Conservation (phyloP, 2,797 vertebrate species). For the Odontamblyopus rebecca region DNA sequence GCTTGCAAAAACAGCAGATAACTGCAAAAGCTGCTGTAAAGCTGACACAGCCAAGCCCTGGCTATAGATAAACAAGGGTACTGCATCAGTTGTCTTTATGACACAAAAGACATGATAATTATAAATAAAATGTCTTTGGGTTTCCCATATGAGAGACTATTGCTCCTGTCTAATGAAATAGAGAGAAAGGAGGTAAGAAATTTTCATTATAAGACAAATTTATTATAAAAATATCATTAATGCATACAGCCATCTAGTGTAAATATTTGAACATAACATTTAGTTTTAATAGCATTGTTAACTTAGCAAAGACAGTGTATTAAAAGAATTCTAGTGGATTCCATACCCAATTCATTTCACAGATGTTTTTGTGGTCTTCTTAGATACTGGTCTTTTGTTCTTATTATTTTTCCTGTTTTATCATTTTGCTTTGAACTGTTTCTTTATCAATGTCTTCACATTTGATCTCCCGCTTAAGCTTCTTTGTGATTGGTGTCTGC, state of each 20-base stretch:
- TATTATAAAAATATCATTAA: neutral
- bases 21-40: slow-evolving; percentile 57
- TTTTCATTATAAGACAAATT: too few relatives aligned
- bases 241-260: neutral
- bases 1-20: slow-evolving; percentile 52
- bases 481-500: slow-evolving; percentile 40
- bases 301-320: neutral
- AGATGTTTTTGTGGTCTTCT: slow-evolving; percentile 36
- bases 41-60: slow-evolving; percentile 56
- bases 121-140: slow-evolving; percentile 18
- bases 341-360: slow-evolving; percentile 31
- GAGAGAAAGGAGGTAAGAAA: neutral
- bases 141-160: neutral
- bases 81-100: slow-evolving; percentile 20
- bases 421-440: slow-evolving; percentile 37
- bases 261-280: neutral
- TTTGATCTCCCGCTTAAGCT: slow-evolving; percentile 43
- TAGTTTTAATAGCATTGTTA: neutral
- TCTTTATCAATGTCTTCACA: slow-evolving; percentile 8
- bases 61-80: slow-evolving; percentile 59
- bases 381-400: slow-evolving; percentile 23
- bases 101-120: slow-evolving; percentile 13
- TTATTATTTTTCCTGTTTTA: slow-evolving; percentile 29
- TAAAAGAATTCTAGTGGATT: neutral
- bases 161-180: neutral